Conservation (phyloP, 2,113 vertebrate species). For the Catharus fuscescens region DNA sequence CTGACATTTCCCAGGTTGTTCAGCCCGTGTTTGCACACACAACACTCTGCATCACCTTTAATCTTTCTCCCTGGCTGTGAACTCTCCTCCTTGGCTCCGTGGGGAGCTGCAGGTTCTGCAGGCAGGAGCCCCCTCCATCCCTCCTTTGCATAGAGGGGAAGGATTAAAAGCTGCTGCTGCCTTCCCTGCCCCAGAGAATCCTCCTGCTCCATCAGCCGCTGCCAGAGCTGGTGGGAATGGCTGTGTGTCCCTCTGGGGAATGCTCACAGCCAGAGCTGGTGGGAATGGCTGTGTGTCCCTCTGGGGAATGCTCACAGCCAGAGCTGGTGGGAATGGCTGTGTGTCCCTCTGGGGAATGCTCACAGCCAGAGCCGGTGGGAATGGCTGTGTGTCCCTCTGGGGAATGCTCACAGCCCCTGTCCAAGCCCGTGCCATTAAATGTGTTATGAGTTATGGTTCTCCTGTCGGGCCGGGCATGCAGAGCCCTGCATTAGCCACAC, state of each 20-base stretch:
- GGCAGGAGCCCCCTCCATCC: background rate
- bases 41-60: background rate
- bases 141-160: background rate
- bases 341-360: background rate
- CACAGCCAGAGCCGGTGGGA: background rate
- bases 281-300: background rate
- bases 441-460: background rate
- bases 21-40: background rate
- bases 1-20: background rate
- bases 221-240: background rate
- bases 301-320: background rate
- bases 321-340: background rate
- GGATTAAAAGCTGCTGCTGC: background rate
- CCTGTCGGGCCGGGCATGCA: rapidly evolving
- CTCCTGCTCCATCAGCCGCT: background rate
- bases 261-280: rapidly evolving
- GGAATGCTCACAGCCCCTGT: background rate
- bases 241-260: background rate
- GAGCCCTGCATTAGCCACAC: background rate
- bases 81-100: background rate
- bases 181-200: background rate
- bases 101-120: background rate
- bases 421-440: background rate
- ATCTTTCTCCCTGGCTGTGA: background rate
- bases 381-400: background rate